Base-by-base conservation (phyloP, 2,888 invertebrate genomes). In the Macrophya alboannulata region DNA sequence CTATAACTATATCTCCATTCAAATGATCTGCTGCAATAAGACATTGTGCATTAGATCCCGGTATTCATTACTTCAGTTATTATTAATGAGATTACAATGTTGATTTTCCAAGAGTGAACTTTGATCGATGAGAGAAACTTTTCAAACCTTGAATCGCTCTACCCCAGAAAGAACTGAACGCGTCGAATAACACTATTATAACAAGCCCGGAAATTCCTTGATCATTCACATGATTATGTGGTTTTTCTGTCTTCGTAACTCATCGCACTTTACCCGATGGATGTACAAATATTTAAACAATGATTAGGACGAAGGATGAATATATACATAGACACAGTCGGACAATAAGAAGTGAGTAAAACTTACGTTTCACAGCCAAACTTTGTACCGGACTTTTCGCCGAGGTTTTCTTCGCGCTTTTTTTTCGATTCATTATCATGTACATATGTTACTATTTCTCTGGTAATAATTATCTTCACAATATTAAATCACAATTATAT, bases 341-440 rank as follows among this genome's bases (percentile, higher is more conserved):
- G 45, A 48, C 45, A 74, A n/a, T n/a, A 74, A 74, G 45, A 45
- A 45, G 10, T 45, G 43, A 43, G 12, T 15, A 45, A 51, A 17
- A 55, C 51, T 55, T n/a, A 77, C 77, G 51, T 55, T 77, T 77
- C 55, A 6, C 77, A 15, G 51, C 1, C 51, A 15, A 77, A 43
- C 43, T 55, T 37, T 77, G 77, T n/a, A 37, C 17, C 77, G 55
- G 9, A 55, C 9, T 77, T 43, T 77, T 77, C 12, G 51, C 77
- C 0, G 31, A 77, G 31, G 31, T 77, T 77, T 77, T 77, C 55
- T 77, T 77, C 55, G 77, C 31, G 31, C 9, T 55, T 21, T 77
- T 77, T 21, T 77, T 77, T 5, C 77, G 77, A 55, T 77, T 25
- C 77, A 77, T 77, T 31, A 9, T 77, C 9, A n/a, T 10, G 31